Conservation (phyloP, 35 echinoderm and acorn worm genomes). For the Patiria miniata region DNA sequence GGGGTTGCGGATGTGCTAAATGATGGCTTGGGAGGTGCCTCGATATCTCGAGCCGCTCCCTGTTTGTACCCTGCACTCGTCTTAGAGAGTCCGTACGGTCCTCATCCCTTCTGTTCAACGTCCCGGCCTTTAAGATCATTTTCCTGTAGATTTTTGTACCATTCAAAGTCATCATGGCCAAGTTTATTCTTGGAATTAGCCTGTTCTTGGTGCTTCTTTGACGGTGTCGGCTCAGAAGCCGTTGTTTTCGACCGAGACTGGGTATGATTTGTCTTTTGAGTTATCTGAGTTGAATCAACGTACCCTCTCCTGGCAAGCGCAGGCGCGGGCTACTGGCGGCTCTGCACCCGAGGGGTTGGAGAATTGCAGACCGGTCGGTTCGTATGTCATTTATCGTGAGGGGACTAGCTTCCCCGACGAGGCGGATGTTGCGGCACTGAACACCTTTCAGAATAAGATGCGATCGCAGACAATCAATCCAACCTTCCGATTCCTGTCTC, state of each 20-base stretch:
- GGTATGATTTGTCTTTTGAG: background rate
- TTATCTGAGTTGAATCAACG: background rate
- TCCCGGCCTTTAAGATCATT: background rate
- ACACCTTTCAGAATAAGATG: background rate
- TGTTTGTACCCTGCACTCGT: background rate
- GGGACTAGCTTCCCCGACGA: background rate
- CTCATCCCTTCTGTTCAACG: background rate
- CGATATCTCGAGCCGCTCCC: background rate
- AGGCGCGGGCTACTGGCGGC: background rate
- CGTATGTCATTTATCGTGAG: background rate
- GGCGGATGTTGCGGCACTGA: background rate
- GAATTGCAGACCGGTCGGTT: background rate
- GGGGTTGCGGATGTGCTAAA: too few species aligned
- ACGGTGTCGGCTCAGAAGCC: background rate
- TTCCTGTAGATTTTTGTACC: background rate
- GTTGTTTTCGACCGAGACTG: background rate
- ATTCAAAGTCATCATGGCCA: background rate
- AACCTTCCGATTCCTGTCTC: background rate
- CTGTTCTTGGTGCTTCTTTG: background rate
- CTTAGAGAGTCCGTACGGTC: background rate
- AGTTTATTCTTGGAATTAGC: background rate
- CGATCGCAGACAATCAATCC: background rate
- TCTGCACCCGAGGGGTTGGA: background rate
- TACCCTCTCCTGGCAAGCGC: background rate
- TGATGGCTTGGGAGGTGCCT: background rate